Evolutionary conservation across 2,797 vertebrate species (phyloP).

Genomic region (Hyperoplus immaculatus): DNA sequence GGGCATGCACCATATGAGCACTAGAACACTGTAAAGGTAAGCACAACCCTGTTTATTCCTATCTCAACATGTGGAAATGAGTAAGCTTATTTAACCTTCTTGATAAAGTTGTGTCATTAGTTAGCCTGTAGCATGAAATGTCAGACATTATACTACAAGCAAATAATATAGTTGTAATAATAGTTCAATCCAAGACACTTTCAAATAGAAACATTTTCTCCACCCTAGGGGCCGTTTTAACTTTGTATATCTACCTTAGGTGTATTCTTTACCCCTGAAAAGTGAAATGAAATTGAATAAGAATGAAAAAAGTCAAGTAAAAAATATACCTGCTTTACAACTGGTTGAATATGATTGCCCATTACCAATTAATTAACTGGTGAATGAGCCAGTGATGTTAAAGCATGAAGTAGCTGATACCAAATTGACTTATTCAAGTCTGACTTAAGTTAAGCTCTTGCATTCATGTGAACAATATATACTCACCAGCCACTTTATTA

Average conservation of each 20-base stretch:
- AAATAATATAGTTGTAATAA: too few species aligned
- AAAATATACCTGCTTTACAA: neutral
- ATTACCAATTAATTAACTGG: neutral
- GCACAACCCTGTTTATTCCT: neutral
- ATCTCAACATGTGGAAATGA: neutral
- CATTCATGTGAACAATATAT: neutral
- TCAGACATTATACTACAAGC: neutral
- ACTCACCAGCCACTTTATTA: too few species aligned
- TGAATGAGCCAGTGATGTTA: neutral
- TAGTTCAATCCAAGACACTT: too few species aligned
- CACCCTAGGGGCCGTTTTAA: too few species aligned
- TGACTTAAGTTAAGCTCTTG: neutral
- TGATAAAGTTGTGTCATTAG: conserved; percentile 19
- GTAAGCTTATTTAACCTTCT: neutral
- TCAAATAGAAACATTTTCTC: too few species aligned
- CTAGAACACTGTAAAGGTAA: neutral
- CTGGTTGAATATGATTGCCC: neutral
- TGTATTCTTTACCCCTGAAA: too few species aligned
- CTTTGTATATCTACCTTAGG: too few species aligned
- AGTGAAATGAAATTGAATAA: neutral
- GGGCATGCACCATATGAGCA: neutral
- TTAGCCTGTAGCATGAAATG: neutral
- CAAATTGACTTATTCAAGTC: neutral
- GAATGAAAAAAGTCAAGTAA: neutral
- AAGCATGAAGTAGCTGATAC: neutral